These are phyloP conservation scores for Drosophila neonasuta DNA, from an alignment of 2,888 invertebrate genomes.

Conservation along the genomic window DNA sequence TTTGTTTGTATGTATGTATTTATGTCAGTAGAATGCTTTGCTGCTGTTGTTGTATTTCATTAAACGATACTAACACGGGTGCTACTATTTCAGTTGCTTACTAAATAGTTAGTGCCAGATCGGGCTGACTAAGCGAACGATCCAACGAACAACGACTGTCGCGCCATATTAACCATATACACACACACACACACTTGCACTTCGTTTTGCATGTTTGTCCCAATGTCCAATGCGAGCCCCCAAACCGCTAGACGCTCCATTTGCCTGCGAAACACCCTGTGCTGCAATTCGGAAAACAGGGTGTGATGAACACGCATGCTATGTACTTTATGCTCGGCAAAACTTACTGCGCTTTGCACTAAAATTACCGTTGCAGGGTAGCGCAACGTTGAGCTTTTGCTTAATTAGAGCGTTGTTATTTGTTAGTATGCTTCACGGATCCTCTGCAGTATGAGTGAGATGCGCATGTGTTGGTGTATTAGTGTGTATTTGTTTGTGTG, in stretches of 20 bases:
- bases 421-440: slow-evolving; percentile 44
- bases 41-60: slow-evolving; percentile 56
- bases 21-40: slow-evolving; percentile 36
- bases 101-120: slow-evolving; percentile 74
- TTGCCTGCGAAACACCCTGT: slow-evolving; percentile 45
- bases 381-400: background rate
- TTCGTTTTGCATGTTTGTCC: slow-evolving; percentile 46
- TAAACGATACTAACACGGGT: slow-evolving; percentile 74
- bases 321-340: background rate
- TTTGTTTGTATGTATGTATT: slow-evolving; percentile 24
- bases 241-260: slow-evolving; percentile 55
- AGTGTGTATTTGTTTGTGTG: slow-evolving; percentile 27
- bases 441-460: background rate
- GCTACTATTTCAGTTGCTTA: slow-evolving; percentile 79
- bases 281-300: background rate
- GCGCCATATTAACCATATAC: slow-evolving; percentile 69
- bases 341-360: background rate
- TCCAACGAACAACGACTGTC: slow-evolving; percentile 60
- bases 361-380: slow-evolving; percentile 20
- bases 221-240: slow-evolving; percentile 36
- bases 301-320: background rate
- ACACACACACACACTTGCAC: slow-evolving; percentile 12
- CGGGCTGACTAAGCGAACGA: slow-evolving; percentile 75
- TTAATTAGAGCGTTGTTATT: slow-evolving; percentile 33
- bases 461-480: background rate